phyloP scores from a whole-genome alignment of 1,140 invertebrate species.

The Sarcophaga peregrina region DNA sequence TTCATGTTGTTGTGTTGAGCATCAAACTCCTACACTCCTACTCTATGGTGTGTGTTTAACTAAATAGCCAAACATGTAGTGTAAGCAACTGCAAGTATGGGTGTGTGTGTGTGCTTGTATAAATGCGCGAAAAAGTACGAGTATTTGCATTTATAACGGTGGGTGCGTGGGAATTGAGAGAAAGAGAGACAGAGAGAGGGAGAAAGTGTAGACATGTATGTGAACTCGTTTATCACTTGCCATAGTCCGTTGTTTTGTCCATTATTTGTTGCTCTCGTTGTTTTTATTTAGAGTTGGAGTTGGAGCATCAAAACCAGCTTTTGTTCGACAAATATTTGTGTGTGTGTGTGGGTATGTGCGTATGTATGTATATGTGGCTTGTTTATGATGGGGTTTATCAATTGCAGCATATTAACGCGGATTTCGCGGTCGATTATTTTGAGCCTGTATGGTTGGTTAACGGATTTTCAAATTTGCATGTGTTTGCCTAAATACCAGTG shows the following conservation, averaged over 20 bases:
- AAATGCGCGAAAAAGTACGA: too few species aligned
- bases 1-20: background rate
- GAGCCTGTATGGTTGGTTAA: conserved; percentile 49
- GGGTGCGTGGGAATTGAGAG: background rate
- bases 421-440: conserved; percentile 58
- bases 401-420: conserved; percentile 55
- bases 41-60: too few species aligned
- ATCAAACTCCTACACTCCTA: background rate
- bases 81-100: background rate
- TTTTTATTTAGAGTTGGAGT: too few species aligned
- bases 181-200: background rate
- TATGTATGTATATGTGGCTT: background rate
- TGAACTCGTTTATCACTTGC: conserved; percentile 15
- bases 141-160: too few species aligned
- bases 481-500: background rate
- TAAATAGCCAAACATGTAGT: background rate
- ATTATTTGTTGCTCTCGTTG: background rate
- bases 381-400: conserved; percentile 43
- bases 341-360: background rate
- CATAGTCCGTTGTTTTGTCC: conserved; percentile 20
- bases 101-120: background rate
- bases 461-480: conserved; percentile 42
- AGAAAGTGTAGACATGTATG: background rate
- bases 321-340: background rate
- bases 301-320: background rate